A percentile compares a stretch with the other conserved stretches of the same genome.
phyloP scores from a whole-genome alignment of 2,888 invertebrate species.

The Serripes groenlandicus region DNA sequence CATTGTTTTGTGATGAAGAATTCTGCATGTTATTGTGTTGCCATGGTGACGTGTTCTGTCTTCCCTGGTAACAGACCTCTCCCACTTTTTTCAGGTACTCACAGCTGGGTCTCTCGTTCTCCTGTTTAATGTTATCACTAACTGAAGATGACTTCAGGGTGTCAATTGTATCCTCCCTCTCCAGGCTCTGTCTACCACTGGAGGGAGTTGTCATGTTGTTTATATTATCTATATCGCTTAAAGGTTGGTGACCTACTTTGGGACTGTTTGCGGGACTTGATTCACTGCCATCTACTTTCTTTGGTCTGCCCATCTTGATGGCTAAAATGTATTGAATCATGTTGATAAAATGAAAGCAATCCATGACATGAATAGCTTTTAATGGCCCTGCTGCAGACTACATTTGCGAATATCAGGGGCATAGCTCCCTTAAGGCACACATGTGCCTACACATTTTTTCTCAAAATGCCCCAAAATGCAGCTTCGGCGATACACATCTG shows the following conservation, averaged over 20 bases:
- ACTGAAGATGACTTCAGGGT: slow-evolving; percentile 58
- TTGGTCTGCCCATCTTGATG: slow-evolving; percentile 83
- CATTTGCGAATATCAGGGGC: too few relatives aligned
- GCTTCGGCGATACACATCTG: too few relatives aligned
- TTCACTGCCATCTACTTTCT: slow-evolving; percentile 75
- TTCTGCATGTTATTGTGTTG: slow-evolving; percentile 34
- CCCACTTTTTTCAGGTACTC: slow-evolving; percentile 53
- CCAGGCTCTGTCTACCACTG: slow-evolving; percentile 17
- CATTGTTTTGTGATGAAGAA: slow-evolving; percentile 12
- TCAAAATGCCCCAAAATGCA: too few relatives aligned
- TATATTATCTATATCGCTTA: slow-evolving; percentile 49
- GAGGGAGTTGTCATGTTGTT: slow-evolving; percentile 55
- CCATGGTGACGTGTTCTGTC: slow-evolving; percentile 37
- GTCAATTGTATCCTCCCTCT: slow-evolving; percentile 51
- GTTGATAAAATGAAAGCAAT: too few relatives aligned
- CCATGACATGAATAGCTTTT: too few relatives aligned
- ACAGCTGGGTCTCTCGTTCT: slow-evolving; percentile 57
- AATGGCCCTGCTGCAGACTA: too few relatives aligned
- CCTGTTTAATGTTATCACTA: slow-evolving; percentile 45
- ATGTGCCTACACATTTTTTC: too few relatives aligned
- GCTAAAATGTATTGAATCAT: too few relatives aligned
- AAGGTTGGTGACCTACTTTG: slow-evolving; percentile 42
- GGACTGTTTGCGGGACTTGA: slow-evolving; percentile 36
- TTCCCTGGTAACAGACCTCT: slow-evolving; percentile 34
- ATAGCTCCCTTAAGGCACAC: too few relatives aligned